Conservation (phyloP, 2,888 invertebrate species). For the Morpho deidamia region DNA sequence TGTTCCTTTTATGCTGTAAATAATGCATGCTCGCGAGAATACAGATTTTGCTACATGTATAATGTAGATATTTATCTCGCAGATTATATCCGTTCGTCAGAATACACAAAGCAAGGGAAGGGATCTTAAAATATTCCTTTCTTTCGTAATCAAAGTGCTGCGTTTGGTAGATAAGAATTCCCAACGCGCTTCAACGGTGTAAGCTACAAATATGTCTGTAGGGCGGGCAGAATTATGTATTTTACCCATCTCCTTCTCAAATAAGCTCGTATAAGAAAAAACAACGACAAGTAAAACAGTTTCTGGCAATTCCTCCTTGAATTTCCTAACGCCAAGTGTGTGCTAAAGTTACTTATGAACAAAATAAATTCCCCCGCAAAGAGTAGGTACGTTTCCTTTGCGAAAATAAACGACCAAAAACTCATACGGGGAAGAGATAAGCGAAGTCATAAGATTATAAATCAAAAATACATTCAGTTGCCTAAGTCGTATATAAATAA, state of each 20-base stretch:
- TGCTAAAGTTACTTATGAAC: slow-evolving; percentile 14
- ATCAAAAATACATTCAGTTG: slow-evolving; percentile 30
- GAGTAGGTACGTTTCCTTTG: not conserved
- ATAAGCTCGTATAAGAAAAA: slow-evolving; percentile 27
- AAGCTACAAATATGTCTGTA: slow-evolving; percentile 48
- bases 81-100: slow-evolving; percentile 65
- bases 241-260: slow-evolving; percentile 69
- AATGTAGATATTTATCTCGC: slow-evolving; percentile 4
- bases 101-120: slow-evolving; percentile 58
- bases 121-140: slow-evolving; percentile 72
- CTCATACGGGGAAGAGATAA: slow-evolving; percentile 24
- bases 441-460: slow-evolving; percentile 26
- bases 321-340: slow-evolving; percentile 8
- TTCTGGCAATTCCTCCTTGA: slow-evolving; percentile 5
- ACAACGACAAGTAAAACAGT: slow-evolving; percentile 6
- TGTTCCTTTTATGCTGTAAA: not conserved
- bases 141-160: slow-evolving; percentile 74
- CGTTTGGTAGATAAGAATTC: slow-evolving; percentile 72
- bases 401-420: slow-evolving; percentile 9
- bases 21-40: slow-evolving; percentile 6
- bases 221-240: slow-evolving; percentile 54
- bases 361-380: slow-evolving; percentile 12
- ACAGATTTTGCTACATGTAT: not conserved
- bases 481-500: slow-evolving; percentile 44
- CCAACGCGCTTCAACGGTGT: slow-evolving; percentile 49